Conservation (phyloP, 2,888 invertebrate species). For the Eurytoma adleriae region DNA sequence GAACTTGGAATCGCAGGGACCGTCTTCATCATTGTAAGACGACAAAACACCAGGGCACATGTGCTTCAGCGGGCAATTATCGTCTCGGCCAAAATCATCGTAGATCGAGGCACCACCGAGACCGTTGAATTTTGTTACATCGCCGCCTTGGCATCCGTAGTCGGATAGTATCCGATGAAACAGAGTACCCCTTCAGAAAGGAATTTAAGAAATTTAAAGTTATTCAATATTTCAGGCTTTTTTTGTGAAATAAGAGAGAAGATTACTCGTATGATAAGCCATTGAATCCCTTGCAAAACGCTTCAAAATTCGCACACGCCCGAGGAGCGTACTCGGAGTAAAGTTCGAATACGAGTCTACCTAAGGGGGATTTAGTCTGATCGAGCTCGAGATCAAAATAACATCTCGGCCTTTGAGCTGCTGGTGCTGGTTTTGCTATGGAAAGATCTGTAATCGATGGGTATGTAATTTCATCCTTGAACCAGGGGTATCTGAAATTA, state of each 20-base stretch:
- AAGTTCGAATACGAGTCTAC: constrained; percentile 72
- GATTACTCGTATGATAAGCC: constrained; percentile 72
- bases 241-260: neutral
- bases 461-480: constrained; percentile 52
- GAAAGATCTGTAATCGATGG: constrained; percentile 53
- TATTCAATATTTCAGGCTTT: neutral
- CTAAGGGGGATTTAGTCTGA: constrained; percentile 65
- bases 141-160: constrained; percentile 80
- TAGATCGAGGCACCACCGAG: constrained; percentile 78
- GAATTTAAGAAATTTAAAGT: neutral
- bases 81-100: constrained; percentile 74
- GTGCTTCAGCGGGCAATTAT: constrained; percentile 77
- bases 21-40: constrained; percentile 75
- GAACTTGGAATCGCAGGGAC: constrained; percentile 78
- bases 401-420: constrained; percentile 63
- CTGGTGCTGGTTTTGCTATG: neutral
- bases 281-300: constrained; percentile 69
- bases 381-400: constrained; percentile 70
- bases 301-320: constrained; percentile 72
- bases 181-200: constrained; percentile 65
- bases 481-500: constrained; percentile 47
- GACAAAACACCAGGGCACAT: constrained; percentile 79
- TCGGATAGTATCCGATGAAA: constrained; percentile 80
- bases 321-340: constrained; percentile 71
- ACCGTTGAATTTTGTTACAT: constrained; percentile 79